Evolutionary conservation across 2,113 vertebrate species (phyloP), one percentile per base, ranked within the genome.

Genomic region (Pleuronectes platessa): DNA sequence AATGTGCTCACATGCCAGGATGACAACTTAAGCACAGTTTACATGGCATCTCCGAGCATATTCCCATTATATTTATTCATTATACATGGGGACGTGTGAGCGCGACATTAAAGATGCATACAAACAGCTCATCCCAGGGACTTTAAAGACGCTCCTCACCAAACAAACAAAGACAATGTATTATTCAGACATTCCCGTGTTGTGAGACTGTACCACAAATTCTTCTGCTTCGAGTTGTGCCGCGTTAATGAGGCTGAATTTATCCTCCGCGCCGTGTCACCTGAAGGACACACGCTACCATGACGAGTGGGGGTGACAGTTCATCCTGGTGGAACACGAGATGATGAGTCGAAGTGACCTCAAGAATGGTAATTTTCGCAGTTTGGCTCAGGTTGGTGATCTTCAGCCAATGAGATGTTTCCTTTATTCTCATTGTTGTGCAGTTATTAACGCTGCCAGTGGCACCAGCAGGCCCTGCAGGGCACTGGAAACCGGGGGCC

Each of bases 51-150:
- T 83, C 70, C 54, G 64, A 78, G 60, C 68, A 55, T 31, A 68
- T 77, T 79, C 61, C 66, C 66, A 86, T 83, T 65, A 66, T 61
- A 83, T 81, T 7, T 89, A 87, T 93, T 77, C 61, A 93, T 93
- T 83, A 90, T 87, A 88, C 66, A 92, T 88, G 87, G 82, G 54
- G 42, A 88, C 26, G 56, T 81, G 86, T 81, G 83, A 81, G 89
- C 70, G 17, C 18, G 21, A 69, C 69, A 90, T 92, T 86, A 91
- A 93, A 90, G 87, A 88, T 92, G 88, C 84, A 92, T 81, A 68
- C 2, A 26, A 86, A 85, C 85, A 86, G 78, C 75, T 79, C 70
- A 85, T 82, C 75, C 63, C 74, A 68, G 74, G 76, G 82, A 87
- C 85, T 87, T 85, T 86, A 74, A 86, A 85, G 86, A 60, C 31